Evolutionary conservation across 2,888 invertebrate genomes (phyloP).

Genomic region (Caenorhabditis auriculariae): DNA sequence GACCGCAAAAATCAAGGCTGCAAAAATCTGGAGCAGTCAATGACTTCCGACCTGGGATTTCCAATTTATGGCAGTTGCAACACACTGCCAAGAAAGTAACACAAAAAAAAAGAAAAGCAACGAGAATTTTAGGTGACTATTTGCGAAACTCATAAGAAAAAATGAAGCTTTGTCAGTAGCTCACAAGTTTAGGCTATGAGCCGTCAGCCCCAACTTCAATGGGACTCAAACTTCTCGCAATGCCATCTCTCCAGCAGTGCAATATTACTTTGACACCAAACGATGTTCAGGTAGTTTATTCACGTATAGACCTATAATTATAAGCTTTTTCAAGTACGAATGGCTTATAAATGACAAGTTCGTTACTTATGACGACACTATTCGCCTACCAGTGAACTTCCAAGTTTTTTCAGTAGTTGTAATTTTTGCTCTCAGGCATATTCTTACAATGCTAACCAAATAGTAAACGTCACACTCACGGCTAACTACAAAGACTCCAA

Average conservation of each 20-base stretch:
- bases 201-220: constrained; percentile 24
- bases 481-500: constrained; percentile 19
- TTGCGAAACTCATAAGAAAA: background rate
- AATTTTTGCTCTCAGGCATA: too few relatives aligned
- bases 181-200: constrained; percentile 9
- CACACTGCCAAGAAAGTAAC: background rate
- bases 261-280: constrained; percentile 13
- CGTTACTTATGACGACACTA: constrained; percentile 10
- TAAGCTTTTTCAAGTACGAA: constrained; percentile 17
- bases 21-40: too few relatives aligned
- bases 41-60: too few relatives aligned
- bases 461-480: constrained; percentile 17
- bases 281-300: constrained; percentile 32
- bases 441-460: constrained; percentile 9
- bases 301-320: background rate
- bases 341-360: constrained; percentile 28
- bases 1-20: too few relatives aligned
- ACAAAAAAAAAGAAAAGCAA: background rate
- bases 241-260: constrained; percentile 25
- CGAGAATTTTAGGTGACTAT: background rate
- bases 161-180: background rate
- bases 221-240: constrained; percentile 15
- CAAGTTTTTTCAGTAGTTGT: background rate
- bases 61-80: too few relatives aligned
- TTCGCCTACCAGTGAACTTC: constrained; percentile 18